Evolutionary conservation across 2,888 invertebrate genomes (phyloP).

Genomic region (Perizoma affinitatum): DNA sequence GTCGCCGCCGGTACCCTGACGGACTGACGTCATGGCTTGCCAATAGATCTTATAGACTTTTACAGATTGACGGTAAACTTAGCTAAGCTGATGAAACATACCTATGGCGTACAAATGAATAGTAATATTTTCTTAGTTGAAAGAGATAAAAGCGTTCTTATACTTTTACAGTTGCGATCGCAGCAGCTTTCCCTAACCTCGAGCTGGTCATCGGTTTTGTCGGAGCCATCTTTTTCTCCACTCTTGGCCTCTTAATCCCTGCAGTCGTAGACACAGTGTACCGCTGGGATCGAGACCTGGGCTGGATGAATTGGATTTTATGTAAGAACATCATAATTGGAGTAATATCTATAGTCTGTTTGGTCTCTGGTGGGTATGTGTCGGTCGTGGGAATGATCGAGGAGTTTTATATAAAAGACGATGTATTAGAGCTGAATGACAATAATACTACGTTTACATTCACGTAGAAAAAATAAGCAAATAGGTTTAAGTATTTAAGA

Average conservation of each 20-base stretch:
- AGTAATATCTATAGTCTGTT: constrained; percentile 59
- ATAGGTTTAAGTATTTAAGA: too few species aligned
- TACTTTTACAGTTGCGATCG: constrained; percentile 85
- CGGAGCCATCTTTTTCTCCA: constrained; percentile 90
- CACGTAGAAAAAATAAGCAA: not conserved
- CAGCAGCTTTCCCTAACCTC: constrained; percentile 91
- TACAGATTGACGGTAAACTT: too few species aligned
- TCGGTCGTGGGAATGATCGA: constrained; percentile 68
- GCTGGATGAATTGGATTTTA: constrained; percentile 86
- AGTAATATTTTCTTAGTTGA: too few species aligned
- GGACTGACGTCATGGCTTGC: too few species aligned
- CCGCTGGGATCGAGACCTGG: constrained; percentile 87
- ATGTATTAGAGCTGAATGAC: constrained; percentile 24
- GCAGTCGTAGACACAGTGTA: constrained; percentile 89
- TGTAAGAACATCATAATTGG: constrained; percentile 85
- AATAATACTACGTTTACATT: constrained; percentile 25
- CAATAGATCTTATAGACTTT: too few species aligned
- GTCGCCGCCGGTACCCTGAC: too few species aligned
- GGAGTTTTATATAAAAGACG: constrained; percentile 50
- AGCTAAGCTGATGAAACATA: too few species aligned
- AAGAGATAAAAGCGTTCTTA: too few species aligned
- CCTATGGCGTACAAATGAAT: too few species aligned
- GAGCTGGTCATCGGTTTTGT: constrained; percentile 95
- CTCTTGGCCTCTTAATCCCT: constrained; percentile 89
- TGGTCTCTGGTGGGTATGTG: constrained; percentile 70